These are phyloP conservation scores for Drosophila nasuta DNA, from an alignment of 1,140 invertebrate species.

Conservation along the genomic window DNA sequence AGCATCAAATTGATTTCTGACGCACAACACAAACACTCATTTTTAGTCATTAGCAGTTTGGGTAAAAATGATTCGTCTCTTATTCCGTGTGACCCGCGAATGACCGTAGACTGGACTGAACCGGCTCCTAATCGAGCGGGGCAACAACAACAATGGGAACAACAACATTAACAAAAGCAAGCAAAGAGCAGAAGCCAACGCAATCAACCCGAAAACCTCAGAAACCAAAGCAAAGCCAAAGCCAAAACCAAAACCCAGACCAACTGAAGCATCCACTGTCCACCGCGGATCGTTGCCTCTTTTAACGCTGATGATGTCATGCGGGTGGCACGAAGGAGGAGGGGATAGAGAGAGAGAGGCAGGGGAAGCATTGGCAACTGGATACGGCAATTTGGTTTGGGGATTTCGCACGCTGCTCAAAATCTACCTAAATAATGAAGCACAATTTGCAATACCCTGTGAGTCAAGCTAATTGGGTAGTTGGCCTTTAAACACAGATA, in stretches of 20 bases:
- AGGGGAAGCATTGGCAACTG: constrained; percentile 27
- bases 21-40: constrained; percentile 24
- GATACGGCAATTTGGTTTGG: constrained; percentile 62
- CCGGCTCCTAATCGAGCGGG: constrained; percentile 17
- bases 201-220: constrained; percentile 49
- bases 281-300: constrained; percentile 60
- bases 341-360: too few species aligned
- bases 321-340: constrained; percentile 10
- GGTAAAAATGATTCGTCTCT: not conserved
- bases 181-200: constrained; percentile 32
- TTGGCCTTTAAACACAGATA: too few species aligned
- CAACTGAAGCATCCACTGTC: constrained; percentile 60
- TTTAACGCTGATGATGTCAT: constrained; percentile 69
- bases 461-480: not conserved
- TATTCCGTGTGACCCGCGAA: constrained; percentile 40
- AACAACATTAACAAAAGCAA: not conserved
- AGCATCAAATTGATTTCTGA: constrained; percentile 51
- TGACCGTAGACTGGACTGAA: constrained; percentile 31
- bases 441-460: constrained; percentile 29
- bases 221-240: constrained; percentile 40
- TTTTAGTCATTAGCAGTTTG: constrained; percentile 33
- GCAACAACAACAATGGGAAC: constrained; percentile 10
- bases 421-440: constrained; percentile 39
- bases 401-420: constrained; percentile 72
- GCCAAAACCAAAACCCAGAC: constrained; percentile 32